Evolutionary conservation across 2,797 vertebrate species (phyloP), one percentile per base, ranked within the genome.

Genomic region (Mus minutoides): DNA sequence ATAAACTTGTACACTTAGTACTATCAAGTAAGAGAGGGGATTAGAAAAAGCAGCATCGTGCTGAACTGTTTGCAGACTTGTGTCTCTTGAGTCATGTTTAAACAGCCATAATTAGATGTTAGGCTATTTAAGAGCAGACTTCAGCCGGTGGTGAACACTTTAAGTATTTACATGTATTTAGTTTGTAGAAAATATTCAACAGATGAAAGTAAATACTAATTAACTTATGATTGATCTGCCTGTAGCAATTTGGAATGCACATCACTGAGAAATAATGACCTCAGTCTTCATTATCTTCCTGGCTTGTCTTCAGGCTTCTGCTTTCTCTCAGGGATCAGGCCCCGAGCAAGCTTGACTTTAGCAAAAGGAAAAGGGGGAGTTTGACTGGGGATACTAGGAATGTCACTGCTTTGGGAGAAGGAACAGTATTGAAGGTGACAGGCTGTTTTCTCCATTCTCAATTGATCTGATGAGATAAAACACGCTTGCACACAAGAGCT

Each of bases 201-300:
- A 90, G 46, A 56, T 88, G 40, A 46, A 77, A 73, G 17, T 40
- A 92, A 94, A 91, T 40, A 37, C 89, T 89, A 91, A 94, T 19
- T 91, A 56, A 94, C 78, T 92, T 12, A 9, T 88, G 37, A 93
- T 21, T 71, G 82, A 86, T 89, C 60, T 75, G 58, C 37, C 75
- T 88, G 49, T 83, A 79, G 71, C 77, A 86, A 95, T 52, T 79
- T 83, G 84, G 58, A 54, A 73, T 43, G 75, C 56, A 12, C 17
- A 46, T 76, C 86, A 49, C 26, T 96, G 22, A 88, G 76, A 95
- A 87, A 64, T 46, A 92, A 84, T 92, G 10, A 84, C n/a, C 62
- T 83, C 88, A 91, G 85, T 85, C 64, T 96, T 95, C 43, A 83
- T 83, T 87, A 78, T 92, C 56, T 90, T 94, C 21, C 26, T 58